Evolutionary conservation across 2,888 invertebrate species (phyloP), one percentile per base, ranked within the genome.

Genomic region (Spodoptera picta): DNA sequence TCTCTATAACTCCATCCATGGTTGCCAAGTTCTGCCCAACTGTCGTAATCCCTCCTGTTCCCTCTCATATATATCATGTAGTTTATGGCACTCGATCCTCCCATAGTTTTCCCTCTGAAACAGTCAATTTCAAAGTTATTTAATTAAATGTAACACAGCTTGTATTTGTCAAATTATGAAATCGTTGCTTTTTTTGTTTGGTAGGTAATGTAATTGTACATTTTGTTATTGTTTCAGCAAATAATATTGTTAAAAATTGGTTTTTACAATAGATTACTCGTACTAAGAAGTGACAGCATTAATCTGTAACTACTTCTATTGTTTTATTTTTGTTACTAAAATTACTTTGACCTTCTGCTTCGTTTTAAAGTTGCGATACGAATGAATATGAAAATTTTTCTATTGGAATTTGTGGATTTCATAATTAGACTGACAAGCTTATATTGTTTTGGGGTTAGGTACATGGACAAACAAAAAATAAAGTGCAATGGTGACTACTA

Each of bases 61-160:
- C 96, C 96, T 80, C 96, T 87, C 65, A 95, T 95, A 84, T 96
- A 96, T n/a, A 95, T 95, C 95, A 97, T 95, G 84, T 96, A 96
- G 88, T 97, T 97, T 19, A 96, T 93, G 27, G 95, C 93, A 74
- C 96, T 96, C 0, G 95, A 95, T 0, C 97, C 97, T 7, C 97
- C 97, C 94, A 97, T 95, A 0, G 96, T 95, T 85, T 95, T 96
- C 2, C 96, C 96, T 74, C 95, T 93, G 90, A 31, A 90, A 90
- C n/a, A 4, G 59, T 5, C 43, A 48, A 48, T 46, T 19, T 7
- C 4, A 14, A 57, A 43, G 1, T 69, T 36, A 57, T 5, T 48
- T 48, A 2, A 14, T 47, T 10, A 11, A 1, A 27, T 7, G 2
- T 47, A 48, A 47, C 12, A 45, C 51, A 10, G 51, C 46, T 63